These are phyloP conservation scores for Frankliniella fusca DNA, from an alignment of 2,888 invertebrate species.

Conservation along the genomic window DNA sequence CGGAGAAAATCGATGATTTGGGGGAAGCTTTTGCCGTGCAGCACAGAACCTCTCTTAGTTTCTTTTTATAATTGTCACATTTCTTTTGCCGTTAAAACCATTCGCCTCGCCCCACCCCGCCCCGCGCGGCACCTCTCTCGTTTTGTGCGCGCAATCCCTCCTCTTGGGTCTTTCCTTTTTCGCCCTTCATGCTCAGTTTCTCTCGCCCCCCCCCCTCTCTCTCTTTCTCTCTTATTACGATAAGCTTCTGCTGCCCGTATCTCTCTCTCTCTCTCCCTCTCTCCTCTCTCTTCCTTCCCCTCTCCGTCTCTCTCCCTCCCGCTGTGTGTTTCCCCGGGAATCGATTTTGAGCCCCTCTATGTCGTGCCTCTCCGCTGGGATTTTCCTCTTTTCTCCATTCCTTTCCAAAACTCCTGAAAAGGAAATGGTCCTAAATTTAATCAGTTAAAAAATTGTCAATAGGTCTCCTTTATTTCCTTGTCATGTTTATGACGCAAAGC, in stretches of 20 bases:
- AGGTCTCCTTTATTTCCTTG: too few relatives aligned
- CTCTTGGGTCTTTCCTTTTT: conserved; percentile 32
- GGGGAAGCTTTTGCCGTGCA: too few relatives aligned
- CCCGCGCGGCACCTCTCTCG: neutral
- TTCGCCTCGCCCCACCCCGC: neutral
- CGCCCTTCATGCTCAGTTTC: conserved; percentile 35
- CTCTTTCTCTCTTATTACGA: conserved; percentile 35
- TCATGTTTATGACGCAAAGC: neutral
- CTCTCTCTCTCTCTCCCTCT: conserved; percentile 34
- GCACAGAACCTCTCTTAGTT: too few relatives aligned
- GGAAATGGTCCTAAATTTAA: conserved; percentile 27
- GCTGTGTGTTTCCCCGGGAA: conserved; percentile 30
- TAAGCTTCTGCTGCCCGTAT: conserved; percentile 34
- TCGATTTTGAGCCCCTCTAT: neutral
- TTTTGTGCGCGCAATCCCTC: conserved; percentile 1
- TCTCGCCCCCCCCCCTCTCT: conserved; percentile 32
- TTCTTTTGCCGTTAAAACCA: conserved; percentile 22
- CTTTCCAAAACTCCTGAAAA: neutral
- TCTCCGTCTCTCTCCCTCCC: conserved; percentile 35
- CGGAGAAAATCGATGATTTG: too few relatives aligned
- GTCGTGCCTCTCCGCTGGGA: neutral
- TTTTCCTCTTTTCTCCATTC: neutral
- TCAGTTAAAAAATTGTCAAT: neutral
- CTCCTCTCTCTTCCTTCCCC: conserved; percentile 35
- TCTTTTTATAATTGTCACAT: too few relatives aligned